These are phyloP conservation scores for Daboia siamensis DNA, from an alignment of 2,113 vertebrate species.

Conservation along the genomic window DNA sequence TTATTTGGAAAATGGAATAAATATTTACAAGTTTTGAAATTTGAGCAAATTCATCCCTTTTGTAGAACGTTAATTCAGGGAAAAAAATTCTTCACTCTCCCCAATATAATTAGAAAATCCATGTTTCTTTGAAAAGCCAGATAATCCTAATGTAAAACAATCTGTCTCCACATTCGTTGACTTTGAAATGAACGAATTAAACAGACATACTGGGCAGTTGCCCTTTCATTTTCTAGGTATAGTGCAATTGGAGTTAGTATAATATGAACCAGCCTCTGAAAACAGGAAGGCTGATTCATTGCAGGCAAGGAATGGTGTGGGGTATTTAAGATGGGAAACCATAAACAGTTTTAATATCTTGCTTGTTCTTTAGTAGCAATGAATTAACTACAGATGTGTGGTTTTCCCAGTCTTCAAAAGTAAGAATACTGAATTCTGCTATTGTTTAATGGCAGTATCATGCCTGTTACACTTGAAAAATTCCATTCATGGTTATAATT, in stretches of 20 bases:
- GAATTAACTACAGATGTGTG: neutral
- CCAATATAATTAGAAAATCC: neutral
- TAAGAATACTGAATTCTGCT: neutral
- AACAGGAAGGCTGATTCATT: neutral
- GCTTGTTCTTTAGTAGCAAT: neutral
- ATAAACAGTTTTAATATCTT: accelerated
- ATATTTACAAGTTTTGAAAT: neutral
- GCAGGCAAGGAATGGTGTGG: neutral
- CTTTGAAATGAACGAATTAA: conserved; percentile 22
- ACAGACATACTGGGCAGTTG: neutral
- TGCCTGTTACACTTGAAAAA: neutral
- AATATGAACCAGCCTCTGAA: conserved; percentile 39
- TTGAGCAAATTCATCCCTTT: neutral
- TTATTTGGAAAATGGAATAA: neutral
- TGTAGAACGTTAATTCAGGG: neutral
- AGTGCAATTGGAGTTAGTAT: conserved; percentile 23
- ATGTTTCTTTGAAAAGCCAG: neutral
- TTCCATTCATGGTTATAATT: neutral
- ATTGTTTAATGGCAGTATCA: neutral
- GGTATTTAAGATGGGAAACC: neutral
- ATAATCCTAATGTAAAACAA: conserved; percentile 9
- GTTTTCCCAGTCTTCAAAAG: neutral
- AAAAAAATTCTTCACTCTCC: neutral
- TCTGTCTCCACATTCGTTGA: neutral
- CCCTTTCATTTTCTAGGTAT: conserved; percentile 25